Evolutionary conservation across 2,113 vertebrate genomes (phyloP).

Genomic region (Orthonyx spaldingii): DNA sequence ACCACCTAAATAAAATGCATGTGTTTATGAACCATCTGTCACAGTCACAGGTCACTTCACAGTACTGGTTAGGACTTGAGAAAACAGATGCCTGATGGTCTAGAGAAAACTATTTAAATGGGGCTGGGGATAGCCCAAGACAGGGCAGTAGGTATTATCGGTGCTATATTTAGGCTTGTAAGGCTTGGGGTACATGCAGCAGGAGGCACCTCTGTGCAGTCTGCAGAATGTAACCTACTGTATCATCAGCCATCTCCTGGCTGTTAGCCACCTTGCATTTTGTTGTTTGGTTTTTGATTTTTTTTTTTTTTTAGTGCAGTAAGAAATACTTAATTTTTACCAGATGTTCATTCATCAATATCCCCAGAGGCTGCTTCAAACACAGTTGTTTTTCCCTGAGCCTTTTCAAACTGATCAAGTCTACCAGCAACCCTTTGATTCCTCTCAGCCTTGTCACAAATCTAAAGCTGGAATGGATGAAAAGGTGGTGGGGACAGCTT

Average conservation of each 20-base stretch:
- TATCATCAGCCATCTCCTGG: neutral
- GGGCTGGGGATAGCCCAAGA: neutral
- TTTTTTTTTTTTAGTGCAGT: neutral
- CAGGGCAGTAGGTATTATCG: rapidly evolving
- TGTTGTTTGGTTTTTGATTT: neutral
- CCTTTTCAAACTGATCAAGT: neutral
- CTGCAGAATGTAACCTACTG: neutral
- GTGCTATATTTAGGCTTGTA: too few relatives aligned
- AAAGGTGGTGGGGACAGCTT: neutral
- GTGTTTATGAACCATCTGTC: neutral
- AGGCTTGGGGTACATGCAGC: neutral
- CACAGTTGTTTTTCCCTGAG: neutral
- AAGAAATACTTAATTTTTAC: conserved; percentile 24
- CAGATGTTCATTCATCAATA: neutral
- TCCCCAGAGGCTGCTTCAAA: neutral
- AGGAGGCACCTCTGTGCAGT: neutral
- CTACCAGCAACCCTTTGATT: neutral
- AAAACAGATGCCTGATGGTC: neutral
- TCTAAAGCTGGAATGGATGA: neutral
- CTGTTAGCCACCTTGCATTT: neutral
- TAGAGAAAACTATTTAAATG: neutral
- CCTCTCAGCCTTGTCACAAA: neutral
- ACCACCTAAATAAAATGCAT: neutral
- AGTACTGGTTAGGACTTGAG: neutral
- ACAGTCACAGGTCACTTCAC: neutral